Evolutionary conservation across 2,113 vertebrate species (phyloP).

Genomic region (Tragulus kanchil): DNA sequence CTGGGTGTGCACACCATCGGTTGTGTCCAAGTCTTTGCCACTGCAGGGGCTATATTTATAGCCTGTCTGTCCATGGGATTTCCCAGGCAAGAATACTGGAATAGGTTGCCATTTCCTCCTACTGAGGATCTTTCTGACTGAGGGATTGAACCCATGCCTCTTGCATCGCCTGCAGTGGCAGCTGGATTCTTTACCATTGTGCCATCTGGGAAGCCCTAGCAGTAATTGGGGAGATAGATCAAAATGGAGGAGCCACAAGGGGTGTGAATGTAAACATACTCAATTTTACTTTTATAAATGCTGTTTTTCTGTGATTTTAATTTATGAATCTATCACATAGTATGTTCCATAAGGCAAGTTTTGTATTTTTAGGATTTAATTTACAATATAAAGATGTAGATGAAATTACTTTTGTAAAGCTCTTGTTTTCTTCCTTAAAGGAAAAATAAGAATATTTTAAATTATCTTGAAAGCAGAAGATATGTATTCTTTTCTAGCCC

Average conservation of each 20-base stretch:
- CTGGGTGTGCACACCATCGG: not conserved
- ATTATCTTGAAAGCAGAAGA: conserved; percentile 20
- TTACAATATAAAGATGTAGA: not conserved
- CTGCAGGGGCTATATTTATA: not conserved
- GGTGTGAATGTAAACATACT: not conserved
- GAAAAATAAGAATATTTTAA: conserved; percentile 59
- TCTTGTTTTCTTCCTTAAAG: conserved; percentile 39
- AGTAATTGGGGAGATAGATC: not conserved
- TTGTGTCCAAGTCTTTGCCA: not conserved
- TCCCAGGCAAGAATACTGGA: not conserved
- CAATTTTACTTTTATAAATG: not conserved
- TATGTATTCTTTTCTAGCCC: not conserved
- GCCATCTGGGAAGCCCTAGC: not conserved
- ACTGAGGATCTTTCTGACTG: not conserved
- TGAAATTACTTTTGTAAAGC: not conserved
- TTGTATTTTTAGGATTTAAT: conserved; percentile 32
- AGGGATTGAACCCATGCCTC: not conserved
- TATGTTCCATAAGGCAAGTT: not conserved
- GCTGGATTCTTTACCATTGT: not conserved
- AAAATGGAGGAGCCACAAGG: not conserved
- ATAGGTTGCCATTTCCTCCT: not conserved
- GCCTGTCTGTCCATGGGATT: not conserved
- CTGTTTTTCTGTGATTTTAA: conserved; percentile 19
- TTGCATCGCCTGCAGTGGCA: not conserved
- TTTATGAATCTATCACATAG: not conserved